Percentiles rank a stretch among this genome's conserved stretches.
These are phyloP conservation scores for Laothoe populi DNA, from an alignment of 2,888 invertebrate species.

Conservation along the genomic window DNA sequence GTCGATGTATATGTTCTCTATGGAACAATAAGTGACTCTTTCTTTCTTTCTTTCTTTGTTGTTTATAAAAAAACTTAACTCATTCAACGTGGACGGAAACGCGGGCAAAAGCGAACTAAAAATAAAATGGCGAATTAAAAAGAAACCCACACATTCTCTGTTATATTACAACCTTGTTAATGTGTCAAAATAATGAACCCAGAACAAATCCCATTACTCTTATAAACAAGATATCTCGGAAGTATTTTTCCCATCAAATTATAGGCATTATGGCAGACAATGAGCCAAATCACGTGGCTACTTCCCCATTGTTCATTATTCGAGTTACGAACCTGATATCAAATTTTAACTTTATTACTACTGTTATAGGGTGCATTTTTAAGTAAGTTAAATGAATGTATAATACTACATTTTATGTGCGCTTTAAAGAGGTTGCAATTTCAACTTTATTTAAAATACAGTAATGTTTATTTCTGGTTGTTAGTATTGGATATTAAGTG, in stretches of 20 bases:
- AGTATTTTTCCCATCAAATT: slow-evolving; percentile 57
- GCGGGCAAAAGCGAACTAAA: no score
- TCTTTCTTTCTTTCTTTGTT: no score
- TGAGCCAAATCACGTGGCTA: slow-evolving; percentile 62
- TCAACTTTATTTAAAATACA: no score
- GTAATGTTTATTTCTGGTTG: background rate
- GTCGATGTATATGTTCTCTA: no score
- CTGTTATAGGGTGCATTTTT: background rate
- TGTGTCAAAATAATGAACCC: background rate
- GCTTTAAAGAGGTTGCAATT: no score
- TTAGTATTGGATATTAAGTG: background rate
- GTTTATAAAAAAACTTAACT: no score
- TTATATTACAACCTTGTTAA: background rate
- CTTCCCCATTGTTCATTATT: slow-evolving; percentile 55
- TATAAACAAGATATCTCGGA: slow-evolving; percentile 7
- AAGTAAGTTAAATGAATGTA: background rate
- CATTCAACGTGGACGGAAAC: no score
- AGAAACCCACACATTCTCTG: no score
- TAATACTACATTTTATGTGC: no score
- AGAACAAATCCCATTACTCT: background rate
- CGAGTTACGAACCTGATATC: background rate
- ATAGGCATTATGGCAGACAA: slow-evolving; percentile 54
- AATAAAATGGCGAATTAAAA: no score
- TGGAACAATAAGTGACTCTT: no score
- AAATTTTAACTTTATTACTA: background rate